Percentiles rank a stretch among this genome's conserved stretches.
Conservation (phyloP, 2,888 invertebrate species). For the Crematogaster levior region DNA sequence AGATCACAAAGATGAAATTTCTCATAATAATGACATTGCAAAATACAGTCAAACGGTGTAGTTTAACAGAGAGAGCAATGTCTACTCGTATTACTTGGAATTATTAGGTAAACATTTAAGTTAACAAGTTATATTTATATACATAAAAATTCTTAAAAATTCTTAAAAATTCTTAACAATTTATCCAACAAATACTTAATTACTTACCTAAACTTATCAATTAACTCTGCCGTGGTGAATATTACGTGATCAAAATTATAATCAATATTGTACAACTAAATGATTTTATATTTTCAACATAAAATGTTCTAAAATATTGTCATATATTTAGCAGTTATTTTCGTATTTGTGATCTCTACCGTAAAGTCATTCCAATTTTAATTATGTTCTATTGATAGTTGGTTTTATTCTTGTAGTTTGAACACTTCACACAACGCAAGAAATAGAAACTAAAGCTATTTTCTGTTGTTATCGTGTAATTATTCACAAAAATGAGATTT, state of each 20-base stretch:
- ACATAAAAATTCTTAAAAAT: neutral
- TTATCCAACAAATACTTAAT: neutral
- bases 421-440: neutral
- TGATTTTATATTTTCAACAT: neutral
- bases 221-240: neutral
- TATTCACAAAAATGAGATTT: neutral
- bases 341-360: neutral
- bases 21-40: neutral
- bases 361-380: neutral
- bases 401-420: neutral
- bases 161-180: neutral
- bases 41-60: neutral
- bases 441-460: neutral
- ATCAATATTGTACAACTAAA: neutral
- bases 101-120: neutral
- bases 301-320: neutral
- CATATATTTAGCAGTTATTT: neutral
- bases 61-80: neutral
- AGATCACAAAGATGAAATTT: conserved; percentile 16
- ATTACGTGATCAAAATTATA: neutral
- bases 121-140: neutral
- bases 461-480: neutral
- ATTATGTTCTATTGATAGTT: neutral
- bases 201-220: neutral
- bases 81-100: neutral